Base-by-base conservation (phyloP, 2,888 invertebrate genomes). In the Ormyrus labotus region DNA sequence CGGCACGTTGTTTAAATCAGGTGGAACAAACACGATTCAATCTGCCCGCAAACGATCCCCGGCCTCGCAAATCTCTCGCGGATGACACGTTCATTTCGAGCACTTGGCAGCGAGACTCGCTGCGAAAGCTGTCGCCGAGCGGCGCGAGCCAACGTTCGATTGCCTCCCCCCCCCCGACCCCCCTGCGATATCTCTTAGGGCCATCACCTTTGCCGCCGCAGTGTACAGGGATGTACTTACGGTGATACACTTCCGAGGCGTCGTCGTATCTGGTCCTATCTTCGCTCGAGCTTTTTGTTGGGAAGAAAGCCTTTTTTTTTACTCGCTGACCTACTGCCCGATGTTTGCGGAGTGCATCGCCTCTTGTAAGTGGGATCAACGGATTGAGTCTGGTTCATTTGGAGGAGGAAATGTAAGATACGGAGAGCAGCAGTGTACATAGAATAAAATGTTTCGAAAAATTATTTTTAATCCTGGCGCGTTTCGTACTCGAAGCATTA, bases 21-120 rank as follows among this genome's bases (percentile, higher is more conserved):
- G 45, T 55, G 63, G 19, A 19, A 19, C 19, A 19, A 8, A 45
- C 64, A 50, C 53, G 72, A 61, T 68, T 61, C 68, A 47, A 68
- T 75, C 61, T 75, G 51, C 13, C 60, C n/a, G 53, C n/a, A 51
- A 71, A 51, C 51, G 61, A 71, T 34, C 61, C 13, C 7, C 61
- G 19, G n/a, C 7, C 47, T 47, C 47, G 34, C 9, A 57, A 58
- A 57, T 64, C 55, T n/a, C 47, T 47, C 51, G 45, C 45, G 10
- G 60, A 60, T 68, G 75, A 60, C 67, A 60, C 47, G 51, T 75
- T 53, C n/a, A 60, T 60, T 19, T 67, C 60, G 50, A 75, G 68
- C 11, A 75, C 60, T 75, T 75, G 75, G 74, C 74, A 74, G 6
- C 58, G 7, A 61, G 45, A 45, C 51, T 45, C 68, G 51, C 51